phyloP scores from a whole-genome alignment of 2,888 invertebrate species.

The Cheilosia urbana region DNA sequence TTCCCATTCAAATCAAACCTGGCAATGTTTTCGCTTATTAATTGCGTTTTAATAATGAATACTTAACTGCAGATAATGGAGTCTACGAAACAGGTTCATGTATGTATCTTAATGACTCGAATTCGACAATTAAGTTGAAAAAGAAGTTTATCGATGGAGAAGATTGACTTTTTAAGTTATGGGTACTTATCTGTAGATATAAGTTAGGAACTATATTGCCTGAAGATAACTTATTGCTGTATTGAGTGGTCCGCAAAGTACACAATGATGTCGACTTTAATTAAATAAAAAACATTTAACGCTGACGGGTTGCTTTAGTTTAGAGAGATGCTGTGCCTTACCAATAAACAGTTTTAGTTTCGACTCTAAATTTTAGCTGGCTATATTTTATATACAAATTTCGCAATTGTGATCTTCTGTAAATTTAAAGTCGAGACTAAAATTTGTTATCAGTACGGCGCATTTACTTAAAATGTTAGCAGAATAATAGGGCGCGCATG shows the following conservation, averaged over 20 bases:
- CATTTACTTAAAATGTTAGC: too few relatives aligned
- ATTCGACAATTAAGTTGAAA: background rate
- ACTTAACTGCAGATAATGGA: background rate
- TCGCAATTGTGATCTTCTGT: too few relatives aligned
- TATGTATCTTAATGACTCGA: background rate
- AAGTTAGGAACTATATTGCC: background rate
- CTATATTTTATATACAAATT: too few relatives aligned
- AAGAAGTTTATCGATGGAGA: background rate
- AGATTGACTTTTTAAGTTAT: background rate
- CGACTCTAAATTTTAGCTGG: too few relatives aligned
- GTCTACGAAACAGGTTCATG: background rate
- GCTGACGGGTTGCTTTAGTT: too few relatives aligned
- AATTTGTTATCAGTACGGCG: too few relatives aligned
- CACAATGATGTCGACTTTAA: background rate
- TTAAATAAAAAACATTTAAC: background rate
- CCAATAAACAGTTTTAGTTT: too few relatives aligned
- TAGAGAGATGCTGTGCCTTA: too few relatives aligned
- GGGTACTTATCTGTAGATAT: background rate
- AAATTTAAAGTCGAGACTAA: too few relatives aligned
- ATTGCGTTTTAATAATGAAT: slow-evolving; percentile 50
- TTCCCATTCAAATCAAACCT: slow-evolving; percentile 22
- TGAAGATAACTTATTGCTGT: background rate
- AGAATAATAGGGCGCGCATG: too few relatives aligned
- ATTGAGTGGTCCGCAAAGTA: background rate
- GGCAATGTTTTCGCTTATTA: slow-evolving; percentile 42